Evolutionary conservation across 2,888 invertebrate genomes (phyloP).

Genomic region (Calliscelio sp.): DNA sequence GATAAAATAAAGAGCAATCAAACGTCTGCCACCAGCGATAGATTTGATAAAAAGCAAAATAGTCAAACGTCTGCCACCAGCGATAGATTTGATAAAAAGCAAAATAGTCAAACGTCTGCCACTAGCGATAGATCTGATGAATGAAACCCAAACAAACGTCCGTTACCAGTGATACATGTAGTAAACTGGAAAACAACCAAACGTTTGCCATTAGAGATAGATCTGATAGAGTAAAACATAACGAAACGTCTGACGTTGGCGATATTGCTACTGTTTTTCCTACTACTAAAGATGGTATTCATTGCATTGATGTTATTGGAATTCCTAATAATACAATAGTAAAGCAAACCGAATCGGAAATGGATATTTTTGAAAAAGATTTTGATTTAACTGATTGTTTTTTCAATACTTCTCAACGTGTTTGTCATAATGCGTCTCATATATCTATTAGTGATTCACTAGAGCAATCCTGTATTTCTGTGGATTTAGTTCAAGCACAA

Average conservation of each 20-base stretch:
- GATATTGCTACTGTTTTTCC: not conserved
- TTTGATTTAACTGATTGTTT: not conserved
- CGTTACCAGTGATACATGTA: not conserved
- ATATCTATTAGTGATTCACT: not conserved
- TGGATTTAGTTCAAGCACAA: too few relatives aligned
- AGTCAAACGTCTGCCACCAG: too few relatives aligned
- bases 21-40: too few relatives aligned
- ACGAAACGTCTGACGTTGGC: not conserved
- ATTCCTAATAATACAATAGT: not conserved
- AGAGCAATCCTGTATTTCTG: not conserved
- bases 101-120: too few relatives aligned
- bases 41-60: too few relatives aligned
- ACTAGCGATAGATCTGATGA: not conserved
- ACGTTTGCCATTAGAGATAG: not conserved
- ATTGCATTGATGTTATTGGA: not conserved
- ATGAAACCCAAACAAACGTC: not conserved
- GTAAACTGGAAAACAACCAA: not conserved
- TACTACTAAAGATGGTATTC: not conserved
- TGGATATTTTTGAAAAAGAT: not conserved
- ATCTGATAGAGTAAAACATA: not conserved
- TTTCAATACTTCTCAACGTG: too few relatives aligned
- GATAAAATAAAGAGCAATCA: not conserved
- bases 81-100: too few relatives aligned
- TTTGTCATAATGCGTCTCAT: too few relatives aligned
- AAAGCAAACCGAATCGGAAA: too few relatives aligned